Base-by-base conservation (phyloP, 2,113 vertebrate genomes). In the Felis catus region DNA sequence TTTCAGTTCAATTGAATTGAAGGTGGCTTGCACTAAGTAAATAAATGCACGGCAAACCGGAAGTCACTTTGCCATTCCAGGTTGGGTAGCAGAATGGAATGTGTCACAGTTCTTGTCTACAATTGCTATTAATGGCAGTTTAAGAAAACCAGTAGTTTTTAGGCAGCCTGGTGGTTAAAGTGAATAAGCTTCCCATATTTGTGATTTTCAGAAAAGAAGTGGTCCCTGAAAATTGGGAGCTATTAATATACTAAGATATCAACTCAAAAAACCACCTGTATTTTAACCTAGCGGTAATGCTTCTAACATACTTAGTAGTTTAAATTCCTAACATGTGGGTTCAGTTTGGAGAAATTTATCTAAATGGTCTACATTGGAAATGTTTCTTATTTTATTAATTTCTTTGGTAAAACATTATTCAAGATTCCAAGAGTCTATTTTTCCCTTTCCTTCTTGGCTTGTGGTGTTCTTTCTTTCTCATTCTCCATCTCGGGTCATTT, bases 41-140 rank as follows among this genome's bases (percentile, higher is more conserved):
- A 91, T 87, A 89, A 80, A 92, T 80, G 31, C 7, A 87, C 29
- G 96, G 53, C 65, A 89, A 14, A 66, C 80, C 55, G 73, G 55
- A 70, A 93, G 55, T 88, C n/a, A 80, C 63, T 87, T 95, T 95
- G 48, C 48, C 79, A 89, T 48, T 61, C 31, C 73, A 89, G 70
- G 31, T 48, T 88, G 74, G 25, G 63, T 87, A 86, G 11, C 29
- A 61, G 58, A 61, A 61, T 23, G 5, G 65, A 91, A 93, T 61
- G 27, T 71, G 1, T 76, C 71, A 4, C 12, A 78, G 36, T 41
- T 94, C 83, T 65, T 88, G 16, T 78, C 39, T 94, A 86, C 92
- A 95, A 94, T 80, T 87, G 15, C 55, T 55, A 76, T 90, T 90
- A 97, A 90, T 92, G 80, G 80, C 25, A 39, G n/a, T 76, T 94